These are phyloP conservation scores for Lerista edwardsae DNA, from an alignment of 2,797 vertebrate species.

Conservation along the genomic window DNA sequence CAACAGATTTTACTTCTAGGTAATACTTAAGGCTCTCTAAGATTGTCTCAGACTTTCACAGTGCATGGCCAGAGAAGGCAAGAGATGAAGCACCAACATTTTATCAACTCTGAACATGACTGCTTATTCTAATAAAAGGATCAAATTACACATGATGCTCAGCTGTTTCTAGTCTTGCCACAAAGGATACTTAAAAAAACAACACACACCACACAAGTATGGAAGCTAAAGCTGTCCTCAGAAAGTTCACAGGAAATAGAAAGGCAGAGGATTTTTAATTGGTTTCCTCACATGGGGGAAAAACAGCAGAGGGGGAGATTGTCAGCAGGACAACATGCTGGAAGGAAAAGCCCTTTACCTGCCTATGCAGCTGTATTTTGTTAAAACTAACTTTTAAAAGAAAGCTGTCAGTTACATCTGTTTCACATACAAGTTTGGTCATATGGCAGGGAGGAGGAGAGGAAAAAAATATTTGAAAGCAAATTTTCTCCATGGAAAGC, in stretches of 20 bases:
- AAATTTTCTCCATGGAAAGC: not conserved
- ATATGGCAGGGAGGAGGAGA: not conserved
- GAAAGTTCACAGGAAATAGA: not conserved
- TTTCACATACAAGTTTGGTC: not conserved
- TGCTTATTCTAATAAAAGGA: not conserved
- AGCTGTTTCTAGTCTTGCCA: not conserved
- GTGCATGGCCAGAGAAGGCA: not conserved
- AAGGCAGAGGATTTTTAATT: no score
- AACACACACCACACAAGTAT: not conserved
- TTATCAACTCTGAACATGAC: not conserved
- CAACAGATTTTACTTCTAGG: no score
- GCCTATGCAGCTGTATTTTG: not conserved
- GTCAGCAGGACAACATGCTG: no score
- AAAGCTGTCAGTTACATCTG: not conserved
- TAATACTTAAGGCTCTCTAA: no score
- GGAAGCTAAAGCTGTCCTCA: not conserved
- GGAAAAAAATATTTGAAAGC: not conserved
- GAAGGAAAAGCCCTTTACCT: no score
- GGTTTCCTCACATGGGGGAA: no score
- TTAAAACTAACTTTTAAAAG: not conserved
- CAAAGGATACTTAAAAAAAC: not conserved
- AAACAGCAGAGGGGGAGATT: not conserved
- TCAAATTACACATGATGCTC: not conserved
- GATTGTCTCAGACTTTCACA: not conserved
- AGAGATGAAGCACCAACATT: not conserved